phyloP scores from a whole-genome alignment of 2,888 invertebrate genomes.

The Pseudolycoriella hygida region DNA sequence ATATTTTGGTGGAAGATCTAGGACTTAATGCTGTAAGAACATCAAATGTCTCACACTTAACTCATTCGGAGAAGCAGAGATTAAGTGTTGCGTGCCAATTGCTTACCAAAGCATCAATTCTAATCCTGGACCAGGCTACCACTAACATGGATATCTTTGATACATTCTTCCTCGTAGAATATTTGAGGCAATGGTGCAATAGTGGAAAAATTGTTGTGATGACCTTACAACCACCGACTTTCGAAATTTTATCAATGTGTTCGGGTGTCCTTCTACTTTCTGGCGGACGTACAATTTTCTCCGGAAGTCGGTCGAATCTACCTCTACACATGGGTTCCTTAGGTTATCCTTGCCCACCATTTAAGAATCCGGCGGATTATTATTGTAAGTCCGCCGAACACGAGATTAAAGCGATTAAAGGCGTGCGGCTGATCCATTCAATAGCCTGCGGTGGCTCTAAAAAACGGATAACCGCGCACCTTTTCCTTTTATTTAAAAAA shows the following conservation, averaged over 20 bases:
- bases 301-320: constrained; percentile 76
- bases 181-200: constrained; percentile 68
- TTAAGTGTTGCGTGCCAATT: constrained; percentile 81
- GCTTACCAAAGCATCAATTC: constrained; percentile 66
- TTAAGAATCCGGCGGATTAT: constrained; percentile 93
- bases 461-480: too few species aligned
- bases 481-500: too few species aligned
- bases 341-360: constrained; percentile 90
- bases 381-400: constrained; percentile 49
- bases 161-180: constrained; percentile 87
- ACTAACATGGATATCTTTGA: constrained; percentile 69
- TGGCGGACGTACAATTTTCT: constrained; percentile 81
- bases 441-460: too few species aligned
- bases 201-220: constrained; percentile 69
- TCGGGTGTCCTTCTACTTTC: constrained; percentile 58
- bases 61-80: constrained; percentile 72
- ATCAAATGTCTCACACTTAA: constrained; percentile 68
- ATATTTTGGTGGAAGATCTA: constrained; percentile 76
- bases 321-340: constrained; percentile 77
- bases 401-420: too few species aligned
- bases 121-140: constrained; percentile 70
- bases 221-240: constrained; percentile 85
- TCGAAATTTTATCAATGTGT: constrained; percentile 85
- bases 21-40: constrained; percentile 79
- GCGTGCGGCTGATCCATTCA: too few species aligned